Base-by-base conservation (phyloP, 92 coral and sea anemone genomes). In the Zoanthus solanderi region DNA sequence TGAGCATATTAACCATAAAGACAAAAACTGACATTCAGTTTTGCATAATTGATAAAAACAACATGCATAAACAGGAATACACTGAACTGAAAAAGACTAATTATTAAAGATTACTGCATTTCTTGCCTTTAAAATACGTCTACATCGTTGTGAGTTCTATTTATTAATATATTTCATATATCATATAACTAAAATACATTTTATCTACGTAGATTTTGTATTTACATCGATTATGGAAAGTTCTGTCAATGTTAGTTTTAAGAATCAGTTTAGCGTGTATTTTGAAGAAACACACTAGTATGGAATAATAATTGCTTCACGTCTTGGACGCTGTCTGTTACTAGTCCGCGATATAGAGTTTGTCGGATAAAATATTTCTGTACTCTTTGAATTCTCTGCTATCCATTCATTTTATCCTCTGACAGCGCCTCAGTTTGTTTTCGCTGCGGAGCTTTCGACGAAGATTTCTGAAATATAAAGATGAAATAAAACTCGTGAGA, bases 21-120 rank as follows among this genome's bases (percentile, higher is more conserved):
- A 94, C 94, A 92, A 90, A 87, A 85, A 90, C 71, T 89, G 71
- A 84, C 89, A 45, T 34, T 56, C 11, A 78, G 65, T 83, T 88
- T 84, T 84, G 92, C 94, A 91, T 91, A 91, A 77, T 78, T 78
- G 78, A 78, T 42, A 44, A 68, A 15, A 34, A 9, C n/a, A 58
- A 45, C 61, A 11, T 23, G n/a, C 54, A 79, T 23, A 46, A 23
- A 28, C 46, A 31, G 6, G 29, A 69, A 69, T 30, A 69, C 75
- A 2, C 17, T 23, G 5, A 31, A 9, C 74, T 81, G 37, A 65
- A 31, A 3, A 14, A 14, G n/a, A 10, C 28, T 12, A 28, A 17
- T 77, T 28, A 14, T 60, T 63, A 47, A 6, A 46, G 29, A 18
- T 29, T 71, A 18, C 44, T 10, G 15, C 17, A 12, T 69, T 34